phyloP scores from a whole-genome alignment of 2,113 vertebrate species.

The Campylomormyrus numenius region DNA sequence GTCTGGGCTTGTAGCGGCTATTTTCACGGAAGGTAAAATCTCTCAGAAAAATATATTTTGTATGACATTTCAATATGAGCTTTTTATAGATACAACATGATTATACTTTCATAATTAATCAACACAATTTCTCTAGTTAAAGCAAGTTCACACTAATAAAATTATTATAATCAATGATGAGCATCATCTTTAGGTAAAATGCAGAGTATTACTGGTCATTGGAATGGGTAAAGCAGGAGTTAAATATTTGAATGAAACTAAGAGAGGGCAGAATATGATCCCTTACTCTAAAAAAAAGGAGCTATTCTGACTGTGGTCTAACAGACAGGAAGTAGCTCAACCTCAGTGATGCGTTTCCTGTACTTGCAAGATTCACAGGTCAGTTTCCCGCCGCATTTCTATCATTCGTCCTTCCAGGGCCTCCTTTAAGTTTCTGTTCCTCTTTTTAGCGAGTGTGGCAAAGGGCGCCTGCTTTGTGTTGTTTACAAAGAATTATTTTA shows the following conservation, averaged over 20 bases:
- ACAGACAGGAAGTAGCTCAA: conserved; percentile 73
- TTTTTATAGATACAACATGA: not conserved
- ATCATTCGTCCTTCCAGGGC: conserved; percentile 28
- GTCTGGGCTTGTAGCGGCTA: no score
- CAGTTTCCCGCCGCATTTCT: conserved; percentile 51
- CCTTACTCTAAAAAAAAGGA: conserved; percentile 53
- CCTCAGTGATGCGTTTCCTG: conserved; percentile 63
- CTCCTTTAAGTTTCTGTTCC: conserved; percentile 21
- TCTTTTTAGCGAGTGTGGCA: conserved; percentile 7
- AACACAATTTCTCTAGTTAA: not conserved
- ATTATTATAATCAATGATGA: not conserved
- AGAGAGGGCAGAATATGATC: conserved; percentile 46
- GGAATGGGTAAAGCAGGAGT: not conserved
- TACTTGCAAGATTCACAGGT: conserved; percentile 58
- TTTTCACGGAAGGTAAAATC: not conserved
- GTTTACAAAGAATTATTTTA: conserved; percentile 17
- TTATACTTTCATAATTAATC: not conserved
- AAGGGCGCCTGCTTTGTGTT: not conserved
- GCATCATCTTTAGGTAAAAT: not conserved
- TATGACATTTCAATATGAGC: not conserved
- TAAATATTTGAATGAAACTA: not conserved
- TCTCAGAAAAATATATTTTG: not conserved
- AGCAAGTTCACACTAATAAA: not conserved
- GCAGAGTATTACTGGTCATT: not conserved
- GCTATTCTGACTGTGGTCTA: conserved; percentile 66